Evolutionary conservation across 2,113 vertebrate genomes (phyloP).

Genomic region (Lophius piscatorius): DNA sequence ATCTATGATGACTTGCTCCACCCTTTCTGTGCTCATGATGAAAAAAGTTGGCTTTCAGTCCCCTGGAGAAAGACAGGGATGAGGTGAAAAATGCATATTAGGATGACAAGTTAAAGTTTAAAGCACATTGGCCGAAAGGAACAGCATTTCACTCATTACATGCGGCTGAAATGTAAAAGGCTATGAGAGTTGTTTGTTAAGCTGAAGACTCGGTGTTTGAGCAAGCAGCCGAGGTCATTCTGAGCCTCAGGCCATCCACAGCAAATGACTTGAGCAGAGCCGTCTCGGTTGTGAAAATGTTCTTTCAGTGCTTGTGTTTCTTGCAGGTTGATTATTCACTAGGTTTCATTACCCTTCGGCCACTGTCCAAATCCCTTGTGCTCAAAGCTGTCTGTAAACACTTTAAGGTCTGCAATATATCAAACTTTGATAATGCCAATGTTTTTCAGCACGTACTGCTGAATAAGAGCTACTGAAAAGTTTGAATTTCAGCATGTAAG

Average conservation of each 20-base stretch:
- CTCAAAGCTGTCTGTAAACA: slow-evolving; percentile 4
- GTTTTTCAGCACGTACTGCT: no score
- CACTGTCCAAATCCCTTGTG: slow-evolving; percentile 1
- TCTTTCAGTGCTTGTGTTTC: slow-evolving; percentile 10
- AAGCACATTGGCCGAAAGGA: neutral
- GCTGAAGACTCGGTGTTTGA: slow-evolving; percentile 49
- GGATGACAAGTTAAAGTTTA: neutral
- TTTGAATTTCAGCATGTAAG: no score
- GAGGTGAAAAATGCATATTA: neutral
- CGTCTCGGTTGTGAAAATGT: slow-evolving; percentile 24
- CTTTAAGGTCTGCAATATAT: neutral
- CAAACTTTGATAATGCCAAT: neutral
- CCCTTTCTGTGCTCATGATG: slow-evolving; percentile 46
- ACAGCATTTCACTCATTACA: slow-evolving; percentile 28
- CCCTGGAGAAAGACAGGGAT: slow-evolving; percentile 27
- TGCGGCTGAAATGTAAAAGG: slow-evolving; percentile 39
- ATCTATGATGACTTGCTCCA: slow-evolving; percentile 44
- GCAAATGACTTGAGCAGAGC: slow-evolving; percentile 2
- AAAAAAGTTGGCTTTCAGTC: neutral
- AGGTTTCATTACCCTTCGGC: slow-evolving; percentile 14
- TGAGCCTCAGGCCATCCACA: slow-evolving; percentile 33
- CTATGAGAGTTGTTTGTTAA: slow-evolving; percentile 29
- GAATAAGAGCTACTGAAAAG: no score
- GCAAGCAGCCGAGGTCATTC: slow-evolving; percentile 34
- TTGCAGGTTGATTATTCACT: slow-evolving; percentile 60